Base-by-base conservation (phyloP, 1,140 invertebrate genomes). In the Calliphora vicina region DNA sequence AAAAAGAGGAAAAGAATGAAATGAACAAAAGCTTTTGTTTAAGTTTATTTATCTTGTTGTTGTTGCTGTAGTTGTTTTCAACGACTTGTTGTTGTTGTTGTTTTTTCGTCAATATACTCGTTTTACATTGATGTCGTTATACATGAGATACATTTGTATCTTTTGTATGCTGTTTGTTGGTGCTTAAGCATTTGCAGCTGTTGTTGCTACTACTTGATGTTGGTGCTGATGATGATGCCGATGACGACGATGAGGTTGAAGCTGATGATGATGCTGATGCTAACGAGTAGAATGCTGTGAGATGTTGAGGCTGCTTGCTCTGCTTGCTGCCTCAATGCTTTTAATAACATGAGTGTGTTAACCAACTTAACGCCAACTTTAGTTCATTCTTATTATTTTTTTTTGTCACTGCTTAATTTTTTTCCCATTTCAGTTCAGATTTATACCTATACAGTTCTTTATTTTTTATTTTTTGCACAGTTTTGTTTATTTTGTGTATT, bases 141-240 rank as follows among this genome's bases (percentile, higher is more conserved):
- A 78, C 74, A 78, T 78, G 35, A 20, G 35, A 78, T 78, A 78
- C 74, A 78, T 78, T 78, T 78, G 74, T 78, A 78, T 78, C 74
- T 78, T 78, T 78, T 78, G 74, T 78, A 45, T 43, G 74, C 74
- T 78, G 74, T 78, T 78, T 78, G 74, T 78, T 78, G 74, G 74
- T 78, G 74, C 74, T 78, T 78, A 78, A 78, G 74, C 74, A 78
- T 78, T 78, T 78, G 74, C 74, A 78, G 74, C 74, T 78, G 74
- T 78, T 78, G 74, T 78, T 25, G 74, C 74, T 78, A 78, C 74
- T 78, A 45, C 13, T 45, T 25, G 17, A 78, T 43, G 74, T 25
- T 23, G n/a, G 20, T 35, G n/a, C 42, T 76, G 73, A 17, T 76
- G 27, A 17, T 35, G 13, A 35, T 74, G n/a, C 10, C 42, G 35